Evolutionary conservation across 1,140 invertebrate species (phyloP), one percentile per base, ranked within the genome.

Genomic region (Leucophenga varia): DNA sequence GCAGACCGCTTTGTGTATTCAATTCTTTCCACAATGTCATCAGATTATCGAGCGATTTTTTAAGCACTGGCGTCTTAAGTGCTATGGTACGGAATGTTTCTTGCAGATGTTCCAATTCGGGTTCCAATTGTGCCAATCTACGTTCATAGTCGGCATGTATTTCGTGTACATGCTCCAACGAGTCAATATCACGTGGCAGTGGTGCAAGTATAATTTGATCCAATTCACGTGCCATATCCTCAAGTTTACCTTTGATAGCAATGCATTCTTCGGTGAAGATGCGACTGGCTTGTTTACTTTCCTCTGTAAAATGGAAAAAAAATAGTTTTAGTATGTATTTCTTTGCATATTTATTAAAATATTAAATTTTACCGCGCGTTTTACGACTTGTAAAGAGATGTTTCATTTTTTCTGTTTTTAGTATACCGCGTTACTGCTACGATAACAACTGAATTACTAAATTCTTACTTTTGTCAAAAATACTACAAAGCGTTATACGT

Each of bases 81-180:
- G 88, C 86, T 37, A 93, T 87, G 28, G 82, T 83, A 54, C 87
- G 84, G 80, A 91, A 93, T 3, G 88, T 90, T 47, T 85, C 81
- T 75, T 93, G 90, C 2, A 91, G 81, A 52, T 86, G 81, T 57
- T 93, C 88, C 2, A 98, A 82, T 57, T 94, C 88, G 0, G 83
- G 81, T 34, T 90, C 88, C 10, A 93, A 77, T 16, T 81, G 77
- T 52, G 85, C 81, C 1, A 92, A 71, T 30, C 83, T 81, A 36
- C 81, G 85, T 72, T 93, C 90, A 76, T 88, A 93, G 60, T 93
- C 90, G 64, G 91, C 90, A 69, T 97, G 93, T 60, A 93, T 90
- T 41, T 92, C 79, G 14, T 95, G 87, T 35, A 93, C 77, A 68
- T 90, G 87, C 65, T 96, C 90, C 16, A 97, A 73, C 10, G 86